Evolutionary conservation across 2,888 invertebrate species (phyloP).

Genomic region (Drosophila sordidula): DNA sequence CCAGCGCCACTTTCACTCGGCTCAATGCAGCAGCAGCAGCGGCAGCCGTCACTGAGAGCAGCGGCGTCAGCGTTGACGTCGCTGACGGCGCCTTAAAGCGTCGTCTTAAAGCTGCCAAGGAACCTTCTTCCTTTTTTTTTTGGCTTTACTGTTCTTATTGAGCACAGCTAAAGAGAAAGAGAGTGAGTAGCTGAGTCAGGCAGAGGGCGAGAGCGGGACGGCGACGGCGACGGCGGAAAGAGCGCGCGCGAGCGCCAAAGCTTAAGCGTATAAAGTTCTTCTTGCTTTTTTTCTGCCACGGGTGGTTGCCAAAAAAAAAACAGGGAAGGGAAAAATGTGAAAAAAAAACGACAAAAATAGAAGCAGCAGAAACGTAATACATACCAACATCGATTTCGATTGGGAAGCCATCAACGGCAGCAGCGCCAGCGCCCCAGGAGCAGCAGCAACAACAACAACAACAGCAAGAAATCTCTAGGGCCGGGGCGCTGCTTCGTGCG

Average conservation of each 20-base stretch:
- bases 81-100: slow-evolving; percentile 36
- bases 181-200: slow-evolving; percentile 3
- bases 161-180: slow-evolving; percentile 4
- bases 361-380: slow-evolving; percentile 51
- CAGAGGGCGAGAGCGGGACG: slow-evolving; percentile 17
- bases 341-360: slow-evolving; percentile 31
- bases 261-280: slow-evolving; percentile 19
- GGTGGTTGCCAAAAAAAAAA: slow-evolving; percentile 55
- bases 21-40: slow-evolving; percentile 55
- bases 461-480: slow-evolving; percentile 34
- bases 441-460: slow-evolving; percentile 30
- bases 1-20: slow-evolving; percentile 70
- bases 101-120: slow-evolving; percentile 63
- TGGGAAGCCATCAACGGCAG: slow-evolving; percentile 84
- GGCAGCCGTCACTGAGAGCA: neutral
- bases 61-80: slow-evolving; percentile 16
- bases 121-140: slow-evolving; percentile 13
- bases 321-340: slow-evolving; percentile 6
- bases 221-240: no score
- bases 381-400: slow-evolving; percentile 85
- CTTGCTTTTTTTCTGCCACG: slow-evolving; percentile 26
- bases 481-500: slow-evolving; percentile 57
- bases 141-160: slow-evolving; percentile 5
- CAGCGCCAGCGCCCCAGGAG: slow-evolving; percentile 37
- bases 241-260: slow-evolving; percentile 25